Conservation (phyloP, 2,113 vertebrate species). For the Otus sunia region DNA sequence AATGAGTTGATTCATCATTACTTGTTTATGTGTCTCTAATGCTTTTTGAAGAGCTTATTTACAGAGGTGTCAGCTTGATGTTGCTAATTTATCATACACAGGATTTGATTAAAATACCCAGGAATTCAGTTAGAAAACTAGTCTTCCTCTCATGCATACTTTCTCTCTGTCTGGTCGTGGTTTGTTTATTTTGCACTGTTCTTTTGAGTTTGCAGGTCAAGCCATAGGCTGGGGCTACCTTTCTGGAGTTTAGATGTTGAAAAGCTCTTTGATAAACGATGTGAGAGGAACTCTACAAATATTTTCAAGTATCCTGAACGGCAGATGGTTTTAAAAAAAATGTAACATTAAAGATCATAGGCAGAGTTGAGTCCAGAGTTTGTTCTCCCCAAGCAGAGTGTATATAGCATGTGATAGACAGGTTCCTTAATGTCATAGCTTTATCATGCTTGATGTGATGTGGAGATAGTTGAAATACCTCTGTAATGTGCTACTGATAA, state of each 20-base stretch:
- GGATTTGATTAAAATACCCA: not conserved
- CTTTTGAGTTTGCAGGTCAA: not conserved
- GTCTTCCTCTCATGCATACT: not conserved
- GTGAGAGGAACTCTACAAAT: not conserved
- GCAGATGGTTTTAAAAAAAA: not conserved
- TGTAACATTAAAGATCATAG: not conserved
- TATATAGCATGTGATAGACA: not conserved
- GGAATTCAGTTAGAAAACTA: not conserved
- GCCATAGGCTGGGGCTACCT: not conserved
- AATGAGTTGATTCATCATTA: not conserved
- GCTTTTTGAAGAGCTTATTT: not conserved
- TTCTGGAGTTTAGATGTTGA: not conserved
- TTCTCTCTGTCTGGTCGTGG: not conserved
- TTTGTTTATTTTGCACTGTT: not conserved
- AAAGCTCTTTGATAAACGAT: not conserved
- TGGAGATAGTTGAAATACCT: not conserved
- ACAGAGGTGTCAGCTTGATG: not conserved
- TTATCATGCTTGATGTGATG: not conserved
- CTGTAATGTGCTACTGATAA: not conserved
- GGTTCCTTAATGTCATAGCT: not conserved
- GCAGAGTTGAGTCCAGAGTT: not conserved
- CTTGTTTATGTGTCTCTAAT: not conserved
- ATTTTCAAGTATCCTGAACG: not conserved
- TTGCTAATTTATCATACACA: not conserved
- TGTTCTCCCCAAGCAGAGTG: not conserved